Evolutionary conservation across 2,888 invertebrate species (phyloP).

Genomic region (Chaetogeoica ovagalla): DNA sequence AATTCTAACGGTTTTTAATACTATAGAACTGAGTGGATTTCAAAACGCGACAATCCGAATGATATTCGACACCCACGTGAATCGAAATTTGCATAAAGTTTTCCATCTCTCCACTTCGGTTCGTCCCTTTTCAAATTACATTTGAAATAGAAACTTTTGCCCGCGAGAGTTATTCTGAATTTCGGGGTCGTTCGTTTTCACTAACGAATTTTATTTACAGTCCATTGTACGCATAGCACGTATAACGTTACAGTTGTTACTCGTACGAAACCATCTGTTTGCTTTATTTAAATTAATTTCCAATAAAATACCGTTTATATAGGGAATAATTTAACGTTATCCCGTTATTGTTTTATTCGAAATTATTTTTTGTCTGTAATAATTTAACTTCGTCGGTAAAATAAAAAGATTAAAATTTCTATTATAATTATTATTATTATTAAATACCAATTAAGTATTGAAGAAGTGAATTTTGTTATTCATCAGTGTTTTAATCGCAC

Average conservation of each 20-base stretch:
- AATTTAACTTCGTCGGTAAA: no score
- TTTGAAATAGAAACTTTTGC: constrained; percentile 27
- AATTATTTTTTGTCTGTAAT: no score
- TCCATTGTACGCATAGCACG: not conserved
- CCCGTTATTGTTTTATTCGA: no score
- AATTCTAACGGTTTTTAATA: no score
- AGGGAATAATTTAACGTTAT: not conserved
- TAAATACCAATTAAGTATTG: no score
- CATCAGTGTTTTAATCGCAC: no score
- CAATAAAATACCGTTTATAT: not conserved
- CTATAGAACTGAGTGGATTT: no score
- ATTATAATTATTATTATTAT: no score
- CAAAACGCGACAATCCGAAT: not conserved
- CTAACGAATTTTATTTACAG: constrained; percentile 29
- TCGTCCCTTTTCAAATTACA: constrained; percentile 39
- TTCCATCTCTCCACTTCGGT: not conserved
- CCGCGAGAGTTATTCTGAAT: constrained; percentile 4
- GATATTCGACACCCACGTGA: constrained; percentile 30
- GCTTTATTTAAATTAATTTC: not conserved
- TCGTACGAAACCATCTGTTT: not conserved
- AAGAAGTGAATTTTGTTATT: no score
- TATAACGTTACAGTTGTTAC: no score
- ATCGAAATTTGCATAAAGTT: constrained; percentile 25
- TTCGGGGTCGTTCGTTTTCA: constrained; percentile 25
- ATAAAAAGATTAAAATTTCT: no score